Evolutionary conservation across 2,888 invertebrate species (phyloP), one percentile per base, ranked within the genome.

Genomic region (Chirona hameri): DNA sequence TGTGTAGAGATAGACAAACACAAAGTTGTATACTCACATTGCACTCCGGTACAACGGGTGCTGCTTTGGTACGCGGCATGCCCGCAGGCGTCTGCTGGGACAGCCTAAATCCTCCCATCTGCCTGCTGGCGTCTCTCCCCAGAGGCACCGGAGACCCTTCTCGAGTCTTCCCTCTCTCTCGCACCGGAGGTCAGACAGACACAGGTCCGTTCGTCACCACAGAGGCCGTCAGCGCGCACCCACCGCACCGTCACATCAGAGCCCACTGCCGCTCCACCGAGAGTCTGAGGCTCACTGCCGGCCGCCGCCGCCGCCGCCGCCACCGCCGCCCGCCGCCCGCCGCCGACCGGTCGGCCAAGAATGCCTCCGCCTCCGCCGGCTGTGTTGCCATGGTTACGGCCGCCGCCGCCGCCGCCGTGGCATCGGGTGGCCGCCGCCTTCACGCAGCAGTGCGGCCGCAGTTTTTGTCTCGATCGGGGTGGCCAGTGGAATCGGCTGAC

Each of bases 291-390:
- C 69, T 0, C 27, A 27, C 69, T 14, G 69, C 29, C 69, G 27
- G 27, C 27, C 27, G 69, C 69, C n/a, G 29, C 29, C 69, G 69
- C 24, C 24, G 5, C 24, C 57, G 57, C 21, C 21, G 15, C 15
- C 57, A 15, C 57, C 7, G 57, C 10, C 60, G 24, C 24, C 60
- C n/a, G 27, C 65, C 65, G 65, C 7, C 7, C 72, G 72, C 72
- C 72, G 69, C 29, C 72, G 72, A 31, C 72, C 72, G 65, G 65
- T n/a, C 65, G 65, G 31, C 72, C 72, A 72, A 72, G 72, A 72
- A 72, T 72, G 72, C 72, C 72, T 18, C 31, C 72, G 31, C 31
- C 72, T 29, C 72, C 72, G 31, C 72, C 72, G 72, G 72, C 72
- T 5, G 31, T 18, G 72, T 72, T 31, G 31, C 31, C 72, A 72